phyloP scores from a whole-genome alignment of 2,113 vertebrate genomes.

The Vimba vimba region DNA sequence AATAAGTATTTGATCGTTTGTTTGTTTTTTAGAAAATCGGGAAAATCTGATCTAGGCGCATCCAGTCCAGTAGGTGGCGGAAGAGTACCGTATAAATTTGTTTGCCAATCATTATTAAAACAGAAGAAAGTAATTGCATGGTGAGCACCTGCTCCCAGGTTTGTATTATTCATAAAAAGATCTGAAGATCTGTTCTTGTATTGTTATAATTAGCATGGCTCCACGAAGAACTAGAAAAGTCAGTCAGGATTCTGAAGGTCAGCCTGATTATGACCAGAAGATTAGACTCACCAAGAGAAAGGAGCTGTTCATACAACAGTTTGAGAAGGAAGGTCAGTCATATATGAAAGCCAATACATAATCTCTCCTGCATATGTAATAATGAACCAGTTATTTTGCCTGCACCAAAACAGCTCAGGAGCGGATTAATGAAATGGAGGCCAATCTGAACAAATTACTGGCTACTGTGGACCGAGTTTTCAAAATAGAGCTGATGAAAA shows the following conservation, averaged over 20 bases:
- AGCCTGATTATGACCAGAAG: constrained; percentile 25
- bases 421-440: constrained; percentile 67
- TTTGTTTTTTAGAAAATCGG: no score
- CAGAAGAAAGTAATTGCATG: not conserved
- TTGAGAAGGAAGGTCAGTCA: constrained; percentile 79
- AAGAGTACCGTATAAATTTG: not conserved
- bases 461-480: constrained; percentile 69
- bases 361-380: not conserved
- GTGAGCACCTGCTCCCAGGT: not conserved
- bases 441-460: constrained; percentile 65
- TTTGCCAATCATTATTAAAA: not conserved
- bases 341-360: not conserved
- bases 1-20: no score
- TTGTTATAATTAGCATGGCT: constrained; percentile 15
- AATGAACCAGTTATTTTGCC: not conserved
- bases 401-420: constrained; percentile 64
- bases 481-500: constrained; percentile 75
- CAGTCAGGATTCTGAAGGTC: constrained; percentile 9
- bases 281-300: constrained; percentile 63
- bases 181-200: not conserved
- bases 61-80: not conserved
- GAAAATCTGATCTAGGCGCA: not conserved
- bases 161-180: not conserved
- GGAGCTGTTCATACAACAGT: constrained; percentile 81
- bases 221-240: constrained; percentile 36